A percentile compares a stretch with the other conserved stretches of the same genome.
phyloP scores from a whole-genome alignment of 92 coral and sea anemone species.

The Porites divaricata region DNA sequence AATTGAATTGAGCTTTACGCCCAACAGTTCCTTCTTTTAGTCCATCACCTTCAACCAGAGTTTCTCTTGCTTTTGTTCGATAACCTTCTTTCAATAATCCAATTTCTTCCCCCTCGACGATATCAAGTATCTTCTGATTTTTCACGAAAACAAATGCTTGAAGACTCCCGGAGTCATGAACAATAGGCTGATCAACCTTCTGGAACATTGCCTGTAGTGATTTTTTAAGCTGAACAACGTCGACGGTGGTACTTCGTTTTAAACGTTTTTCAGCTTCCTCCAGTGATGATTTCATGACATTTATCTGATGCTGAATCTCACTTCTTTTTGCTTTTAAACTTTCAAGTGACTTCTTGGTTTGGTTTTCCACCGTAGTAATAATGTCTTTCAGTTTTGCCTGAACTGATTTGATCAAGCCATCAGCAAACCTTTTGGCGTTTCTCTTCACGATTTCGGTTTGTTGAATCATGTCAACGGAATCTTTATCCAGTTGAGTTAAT shows the following conservation, averaged over 20 bases:
- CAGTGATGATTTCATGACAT: neutral
- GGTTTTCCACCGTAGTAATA: neutral
- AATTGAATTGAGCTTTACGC: slow-evolving; percentile 1
- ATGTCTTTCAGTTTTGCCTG: neutral
- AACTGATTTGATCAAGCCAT: neutral
- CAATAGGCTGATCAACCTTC: neutral
- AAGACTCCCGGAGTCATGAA: neutral
- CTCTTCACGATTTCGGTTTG: neutral
- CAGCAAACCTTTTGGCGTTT: neutral
- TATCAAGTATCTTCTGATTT: neutral
- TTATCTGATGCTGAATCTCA: neutral
- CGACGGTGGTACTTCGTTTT: neutral
- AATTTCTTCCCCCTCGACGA: neutral
- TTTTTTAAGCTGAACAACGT: neutral
- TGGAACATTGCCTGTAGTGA: neutral
- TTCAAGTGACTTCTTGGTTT: slow-evolving; percentile 3
- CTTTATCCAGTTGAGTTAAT: neutral
- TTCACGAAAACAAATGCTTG: neutral
- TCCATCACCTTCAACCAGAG: slow-evolving; percentile 3
- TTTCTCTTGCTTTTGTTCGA: neutral
- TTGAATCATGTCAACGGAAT: neutral
- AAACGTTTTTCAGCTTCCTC: neutral
- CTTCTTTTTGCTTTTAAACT: neutral
- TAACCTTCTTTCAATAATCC: neutral
- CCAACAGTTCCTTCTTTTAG: neutral